Evolutionary conservation across 2,888 invertebrate genomes (phyloP).

Genomic region (Cynaeus angustus): DNA sequence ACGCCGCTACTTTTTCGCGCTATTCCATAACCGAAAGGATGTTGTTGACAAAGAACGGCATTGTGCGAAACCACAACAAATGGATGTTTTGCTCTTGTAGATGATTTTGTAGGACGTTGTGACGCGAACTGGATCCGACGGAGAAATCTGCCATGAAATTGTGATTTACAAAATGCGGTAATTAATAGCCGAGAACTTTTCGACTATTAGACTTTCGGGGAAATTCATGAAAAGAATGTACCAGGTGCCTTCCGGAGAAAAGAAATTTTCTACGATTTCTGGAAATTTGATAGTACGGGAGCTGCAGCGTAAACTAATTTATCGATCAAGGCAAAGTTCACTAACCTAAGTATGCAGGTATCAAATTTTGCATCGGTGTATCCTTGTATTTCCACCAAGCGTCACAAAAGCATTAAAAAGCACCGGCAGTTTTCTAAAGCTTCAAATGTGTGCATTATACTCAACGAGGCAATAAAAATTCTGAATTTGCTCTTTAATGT

Average conservation of each 20-base stretch:
- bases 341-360: too few species aligned
- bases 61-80: conserved; percentile 17
- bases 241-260: too few species aligned
- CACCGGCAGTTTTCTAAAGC: conserved; percentile 1
- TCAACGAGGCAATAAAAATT: conserved; percentile 16
- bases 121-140: background rate
- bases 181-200: conserved; percentile 3
- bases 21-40: background rate
- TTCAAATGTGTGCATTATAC: conserved; percentile 10
- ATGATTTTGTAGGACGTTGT: conserved; percentile 15
- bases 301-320: too few species aligned
- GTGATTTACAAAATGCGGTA: background rate
- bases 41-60: background rate
- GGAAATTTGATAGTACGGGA: too few species aligned
- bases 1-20: too few species aligned
- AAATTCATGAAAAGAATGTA: too few species aligned
- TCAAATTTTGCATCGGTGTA: too few species aligned
- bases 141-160: conserved; percentile 9
- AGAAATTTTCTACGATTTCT: too few species aligned
- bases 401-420: background rate
- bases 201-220: background rate
- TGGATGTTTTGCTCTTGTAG: conserved; percentile 13
- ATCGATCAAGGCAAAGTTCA: too few species aligned
- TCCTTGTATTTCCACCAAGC: too few species aligned
- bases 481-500: conserved; percentile 6